Evolutionary conservation across 1,140 invertebrate genomes (phyloP), one percentile per base, ranked within the genome.

Genomic region (Cheumatopsyche charites): DNA sequence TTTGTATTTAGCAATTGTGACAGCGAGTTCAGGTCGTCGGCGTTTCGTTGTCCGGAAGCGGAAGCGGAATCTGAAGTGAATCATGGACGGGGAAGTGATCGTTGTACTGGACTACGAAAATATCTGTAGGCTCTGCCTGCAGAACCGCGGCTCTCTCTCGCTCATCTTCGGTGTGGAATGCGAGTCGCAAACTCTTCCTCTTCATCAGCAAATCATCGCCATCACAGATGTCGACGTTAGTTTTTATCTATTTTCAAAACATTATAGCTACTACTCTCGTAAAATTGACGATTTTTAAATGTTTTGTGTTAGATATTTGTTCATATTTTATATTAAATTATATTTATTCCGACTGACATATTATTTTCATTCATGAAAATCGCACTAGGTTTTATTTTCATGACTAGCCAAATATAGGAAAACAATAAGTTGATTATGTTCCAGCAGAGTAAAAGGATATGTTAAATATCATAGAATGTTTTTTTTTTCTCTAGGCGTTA

Each of bases 91-190:
- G 21, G 67, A 49, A 1, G 58, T 76, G 7, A 52, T 75, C 6
- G 61, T 76, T 47, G 71, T 76, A 0, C 49, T 77, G 25, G 74
- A 77, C 47, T 77, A 77, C 41, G 74, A 76, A 13, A 72, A 70
- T 17, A 69, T 77, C 19, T 77, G 76, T 55, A 70, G 76, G 11
- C 49, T 77, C 13, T 77, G 76, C 43, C 62, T 77, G 58, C 72
- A 76, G 13, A 42, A 61, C 25, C 73, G 70, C 21, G 76, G 74
- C 2, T 71, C 69, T 1, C 65, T 77, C 47, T 77, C 76, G 2
- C 67, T 67, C 66, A 73, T 77, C 42, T 77, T 76, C 66, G 61
- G 29, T 12, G 65, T 52, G 17, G 71, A 73, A 23, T 2, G 9
- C 4, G 71, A 71, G 13, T 70, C 75, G 15, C 11, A 23, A 5